phyloP scores from a whole-genome alignment of 2,797 vertebrate genomes.

The Gephyroberyx darwinii region DNA sequence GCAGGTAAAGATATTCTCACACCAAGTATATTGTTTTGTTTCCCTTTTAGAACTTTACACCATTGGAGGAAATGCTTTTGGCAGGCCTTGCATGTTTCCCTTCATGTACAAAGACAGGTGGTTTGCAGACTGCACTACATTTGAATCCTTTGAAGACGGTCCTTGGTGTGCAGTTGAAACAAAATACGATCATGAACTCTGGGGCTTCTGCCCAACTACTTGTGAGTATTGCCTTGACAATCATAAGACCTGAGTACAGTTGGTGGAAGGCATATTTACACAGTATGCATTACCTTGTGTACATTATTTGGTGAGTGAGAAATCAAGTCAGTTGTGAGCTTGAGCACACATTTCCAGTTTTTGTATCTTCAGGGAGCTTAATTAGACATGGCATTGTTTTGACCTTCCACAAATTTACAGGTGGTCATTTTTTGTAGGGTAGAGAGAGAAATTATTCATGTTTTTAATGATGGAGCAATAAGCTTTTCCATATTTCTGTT shows the following conservation, averaged over 20 bases:
- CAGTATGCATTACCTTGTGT: not conserved
- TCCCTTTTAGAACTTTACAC: constrained; percentile 85
- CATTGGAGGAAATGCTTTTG: constrained; percentile 87
- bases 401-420: no score
- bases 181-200: constrained; percentile 81
- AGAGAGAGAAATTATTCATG: not conserved
- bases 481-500: constrained; percentile 8
- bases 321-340: no score
- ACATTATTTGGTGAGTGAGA: not conserved
- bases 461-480: not conserved
- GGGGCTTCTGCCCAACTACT: constrained; percentile 88
- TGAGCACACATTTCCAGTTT: no score
- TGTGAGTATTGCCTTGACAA: constrained; percentile 78
- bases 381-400: no score
- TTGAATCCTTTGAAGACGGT: constrained; percentile 79
- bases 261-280: no score
- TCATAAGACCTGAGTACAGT: no score
- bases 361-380: no score
- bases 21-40: no score
- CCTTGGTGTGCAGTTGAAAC: constrained; percentile 88
- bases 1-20: no score
- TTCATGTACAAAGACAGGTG: constrained; percentile 88
- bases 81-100: constrained; percentile 90
- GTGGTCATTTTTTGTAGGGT: no score
- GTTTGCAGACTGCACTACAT: constrained; percentile 87